Evolutionary conservation across 2,888 invertebrate species (phyloP).

Genomic region (Panzeria rudis): DNA sequence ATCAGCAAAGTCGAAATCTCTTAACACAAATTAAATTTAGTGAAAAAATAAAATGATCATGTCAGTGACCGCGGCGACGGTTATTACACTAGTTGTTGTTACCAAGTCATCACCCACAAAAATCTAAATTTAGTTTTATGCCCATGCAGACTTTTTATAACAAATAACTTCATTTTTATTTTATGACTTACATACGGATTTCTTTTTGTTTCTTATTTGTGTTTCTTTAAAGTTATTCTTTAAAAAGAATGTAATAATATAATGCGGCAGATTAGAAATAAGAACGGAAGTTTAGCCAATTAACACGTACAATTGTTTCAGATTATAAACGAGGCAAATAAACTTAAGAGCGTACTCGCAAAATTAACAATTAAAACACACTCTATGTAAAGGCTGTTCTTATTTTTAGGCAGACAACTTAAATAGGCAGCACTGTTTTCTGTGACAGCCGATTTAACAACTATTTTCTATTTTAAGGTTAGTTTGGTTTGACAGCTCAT

Average conservation of each 20-base stretch:
- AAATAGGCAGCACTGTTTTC: too few species aligned
- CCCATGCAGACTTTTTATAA: conserved; percentile 60
- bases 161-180: neutral
- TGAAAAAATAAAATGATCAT: neutral
- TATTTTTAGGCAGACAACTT: too few species aligned
- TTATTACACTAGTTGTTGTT: conserved; percentile 17
- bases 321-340: neutral
- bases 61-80: neutral
- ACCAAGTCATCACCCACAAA: conserved; percentile 34
- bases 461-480: too few species aligned
- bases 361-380: neutral
- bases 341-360: neutral
- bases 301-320: conserved; percentile 66
- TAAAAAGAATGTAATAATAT: conserved; percentile 26
- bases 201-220: conserved; percentile 4
- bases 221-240: conserved; percentile 3
- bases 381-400: too few species aligned
- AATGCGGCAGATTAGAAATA: conserved; percentile 11
- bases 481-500: too few species aligned
- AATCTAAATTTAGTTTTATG: conserved; percentile 48
- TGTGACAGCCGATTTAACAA: too few species aligned
- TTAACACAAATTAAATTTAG: neutral
- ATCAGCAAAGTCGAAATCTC: neutral
- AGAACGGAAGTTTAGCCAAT: conserved; percentile 49
- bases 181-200: too few species aligned